A percentile compares a stretch with the other conserved stretches of the same genome.
These are phyloP conservation scores for Drosophila sturtevanti DNA, from an alignment of 1,140 invertebrate genomes.

Conservation along the genomic window DNA sequence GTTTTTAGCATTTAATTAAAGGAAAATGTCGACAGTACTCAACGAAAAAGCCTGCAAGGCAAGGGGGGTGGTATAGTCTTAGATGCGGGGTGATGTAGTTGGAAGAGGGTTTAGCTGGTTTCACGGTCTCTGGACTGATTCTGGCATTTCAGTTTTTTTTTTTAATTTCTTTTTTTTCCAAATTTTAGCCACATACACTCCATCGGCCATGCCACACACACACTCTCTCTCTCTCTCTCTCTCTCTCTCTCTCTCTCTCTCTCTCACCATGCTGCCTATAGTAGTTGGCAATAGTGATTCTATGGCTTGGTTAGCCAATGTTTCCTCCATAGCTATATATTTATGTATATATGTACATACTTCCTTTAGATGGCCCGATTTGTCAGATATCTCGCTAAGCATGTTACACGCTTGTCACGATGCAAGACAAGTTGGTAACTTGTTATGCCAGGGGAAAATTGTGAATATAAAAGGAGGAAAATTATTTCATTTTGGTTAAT, in stretches of 20 bases:
- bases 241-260: neutral
- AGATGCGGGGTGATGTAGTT: neutral
- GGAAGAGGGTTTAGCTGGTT: neutral
- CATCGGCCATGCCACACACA: neutral
- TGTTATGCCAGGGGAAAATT: neutral
- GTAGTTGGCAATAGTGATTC: conserved; percentile 32
- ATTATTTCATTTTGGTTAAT: neutral
- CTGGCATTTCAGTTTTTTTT: neutral
- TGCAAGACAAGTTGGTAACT: conserved; percentile 16
- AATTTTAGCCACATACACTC: conserved; percentile 26
- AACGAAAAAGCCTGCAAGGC: neutral
- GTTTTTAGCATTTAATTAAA: conserved; percentile 74
- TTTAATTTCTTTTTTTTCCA: neutral
- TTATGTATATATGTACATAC: neutral
- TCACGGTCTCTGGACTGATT: neutral
- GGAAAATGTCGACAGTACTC: conserved; percentile 49
- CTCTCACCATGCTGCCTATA: conserved; percentile 32
- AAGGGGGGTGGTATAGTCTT: neutral
- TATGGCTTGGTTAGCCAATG: neutral
- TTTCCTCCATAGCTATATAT: neutral
- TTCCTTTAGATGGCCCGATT: conserved; percentile 33
- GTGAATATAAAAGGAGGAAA: neutral
- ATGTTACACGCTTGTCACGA: conserved; percentile 52
- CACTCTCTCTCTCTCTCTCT: neutral
- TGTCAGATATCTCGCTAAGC: conserved; percentile 46